Evolutionary conservation across 2,113 vertebrate genomes (phyloP), one percentile per base, ranked within the genome.

Genomic region (Anarhynchus alexandrinus): DNA sequence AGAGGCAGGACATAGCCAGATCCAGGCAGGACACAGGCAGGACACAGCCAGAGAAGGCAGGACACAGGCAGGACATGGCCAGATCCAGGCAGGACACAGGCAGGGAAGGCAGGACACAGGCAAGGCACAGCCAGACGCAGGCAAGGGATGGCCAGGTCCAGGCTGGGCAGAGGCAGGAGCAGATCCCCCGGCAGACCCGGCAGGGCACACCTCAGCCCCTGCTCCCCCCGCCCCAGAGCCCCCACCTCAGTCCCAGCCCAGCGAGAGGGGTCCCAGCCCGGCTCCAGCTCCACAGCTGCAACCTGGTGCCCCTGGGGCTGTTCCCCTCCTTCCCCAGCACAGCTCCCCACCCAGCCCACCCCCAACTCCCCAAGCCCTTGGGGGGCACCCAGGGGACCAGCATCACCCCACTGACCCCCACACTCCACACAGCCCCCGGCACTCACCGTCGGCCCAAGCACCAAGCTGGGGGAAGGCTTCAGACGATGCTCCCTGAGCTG

Each of bases 391-490:
- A 34, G 43, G 32, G 2, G 1, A 12, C 29, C 43, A 26, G 49
- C 22, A 26, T 19, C 34, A n/a, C 23, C 15, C 12, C 3, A 2
- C 34, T 65, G 88, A 13, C 26, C 51, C 13, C 16, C 18, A 11
- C 15, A 6, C 26, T 30, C 42, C 61, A 22, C 0, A 0, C 40
- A 73, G 54, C 9, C 26, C 49, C n/a, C 3, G 1, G 54, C 20
- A 49, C 54, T 51, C 42, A 62, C 32, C 1, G 0, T n/a, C 5
- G 2, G 57, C 30, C 57, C 52, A 20, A 77, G 59, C 34, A 34
- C 29, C 40, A 11, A 17, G 21, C 30, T 52, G 27, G n/a, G 26
- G 40, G 9, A 66, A 36, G 21, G 23, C 27, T 77, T 14, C 4
- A 10, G 47, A 26, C 5, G 15, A 54, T 61, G 74, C 6, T 54